phyloP scores from a whole-genome alignment of 1,140 invertebrate species.

The Littorina saxatilis region DNA sequence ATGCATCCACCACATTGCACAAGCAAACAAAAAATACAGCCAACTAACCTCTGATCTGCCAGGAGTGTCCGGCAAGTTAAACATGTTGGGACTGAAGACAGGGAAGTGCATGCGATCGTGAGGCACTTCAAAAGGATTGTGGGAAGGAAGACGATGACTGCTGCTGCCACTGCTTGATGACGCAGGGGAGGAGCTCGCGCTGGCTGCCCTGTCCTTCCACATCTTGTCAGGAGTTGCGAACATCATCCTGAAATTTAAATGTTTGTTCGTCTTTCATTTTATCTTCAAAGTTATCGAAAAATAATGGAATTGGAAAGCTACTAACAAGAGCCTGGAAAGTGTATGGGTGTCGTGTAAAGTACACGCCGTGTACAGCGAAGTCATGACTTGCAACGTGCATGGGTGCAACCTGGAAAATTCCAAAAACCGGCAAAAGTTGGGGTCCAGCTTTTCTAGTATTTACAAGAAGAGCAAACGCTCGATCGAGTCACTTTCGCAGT shows the following conservation, averaged over 20 bases:
- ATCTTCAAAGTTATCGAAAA: too few relatives aligned
- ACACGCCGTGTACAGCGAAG: too few relatives aligned
- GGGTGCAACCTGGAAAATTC: too few relatives aligned
- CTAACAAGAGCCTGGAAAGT: too few relatives aligned
- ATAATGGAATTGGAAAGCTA: too few relatives aligned
- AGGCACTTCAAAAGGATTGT: constrained; percentile 67
- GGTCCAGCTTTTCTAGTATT: too few relatives aligned
- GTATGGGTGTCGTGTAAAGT: too few relatives aligned
- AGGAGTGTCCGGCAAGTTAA: constrained; percentile 58
- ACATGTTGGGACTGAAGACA: constrained; percentile 66
- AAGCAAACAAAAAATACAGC: neutral
- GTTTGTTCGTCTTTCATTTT: too few relatives aligned
- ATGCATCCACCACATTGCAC: neutral
- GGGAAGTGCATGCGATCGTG: constrained; percentile 60
- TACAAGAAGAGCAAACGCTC: too few relatives aligned
- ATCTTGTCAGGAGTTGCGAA: neutral
- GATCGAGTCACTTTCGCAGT: too few relatives aligned
- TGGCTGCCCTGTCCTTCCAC: neutral
- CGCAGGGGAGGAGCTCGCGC: constrained; percentile 9
- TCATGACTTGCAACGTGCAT: too few relatives aligned
- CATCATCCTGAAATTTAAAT: constrained; percentile 13
- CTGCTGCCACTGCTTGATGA: constrained; percentile 25
- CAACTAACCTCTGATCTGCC: constrained; percentile 44
- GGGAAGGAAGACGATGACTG: neutral
- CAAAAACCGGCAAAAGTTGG: too few relatives aligned